A percentile compares a stretch with the other conserved stretches of the same genome.
Conservation (phyloP, 2,113 vertebrate genomes). For the Marmota monax region DNA sequence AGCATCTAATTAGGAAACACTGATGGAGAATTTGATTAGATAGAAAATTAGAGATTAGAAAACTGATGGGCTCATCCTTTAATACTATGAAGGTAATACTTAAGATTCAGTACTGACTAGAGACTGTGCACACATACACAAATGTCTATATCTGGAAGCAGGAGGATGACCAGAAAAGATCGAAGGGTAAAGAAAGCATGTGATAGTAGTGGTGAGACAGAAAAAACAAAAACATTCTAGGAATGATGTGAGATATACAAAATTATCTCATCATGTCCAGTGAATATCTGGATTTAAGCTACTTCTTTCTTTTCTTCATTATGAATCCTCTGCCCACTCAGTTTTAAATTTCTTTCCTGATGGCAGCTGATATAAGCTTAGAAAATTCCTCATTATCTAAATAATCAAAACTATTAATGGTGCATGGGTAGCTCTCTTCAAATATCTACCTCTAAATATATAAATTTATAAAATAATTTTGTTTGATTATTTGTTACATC, state of each 20-base stretch:
- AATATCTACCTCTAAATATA: background rate
- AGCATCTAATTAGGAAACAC: background rate
- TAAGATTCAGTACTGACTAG: too few relatives aligned
- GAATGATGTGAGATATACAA: background rate
- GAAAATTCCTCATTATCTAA: background rate
- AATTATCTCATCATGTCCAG: background rate
- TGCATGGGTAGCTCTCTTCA: background rate
- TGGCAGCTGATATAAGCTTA: background rate
- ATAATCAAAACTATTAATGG: background rate
- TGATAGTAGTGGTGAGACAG: background rate
- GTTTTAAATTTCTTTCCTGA: background rate
- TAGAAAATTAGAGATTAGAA: background rate
- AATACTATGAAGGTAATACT: background rate
- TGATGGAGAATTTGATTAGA: background rate
- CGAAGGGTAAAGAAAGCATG: background rate
- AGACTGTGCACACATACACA: background rate
- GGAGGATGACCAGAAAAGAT: background rate
- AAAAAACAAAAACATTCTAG: background rate
- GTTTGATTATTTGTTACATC: background rate
- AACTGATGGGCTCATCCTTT: background rate
- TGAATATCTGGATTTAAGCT: background rate
- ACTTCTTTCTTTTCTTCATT: background rate
- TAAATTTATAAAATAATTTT: background rate
- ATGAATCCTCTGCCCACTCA: background rate
- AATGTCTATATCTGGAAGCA: background rate